Evolutionary conservation across 1,140 invertebrate genomes (phyloP).

Genomic region (Chironomus tepperi): DNA sequence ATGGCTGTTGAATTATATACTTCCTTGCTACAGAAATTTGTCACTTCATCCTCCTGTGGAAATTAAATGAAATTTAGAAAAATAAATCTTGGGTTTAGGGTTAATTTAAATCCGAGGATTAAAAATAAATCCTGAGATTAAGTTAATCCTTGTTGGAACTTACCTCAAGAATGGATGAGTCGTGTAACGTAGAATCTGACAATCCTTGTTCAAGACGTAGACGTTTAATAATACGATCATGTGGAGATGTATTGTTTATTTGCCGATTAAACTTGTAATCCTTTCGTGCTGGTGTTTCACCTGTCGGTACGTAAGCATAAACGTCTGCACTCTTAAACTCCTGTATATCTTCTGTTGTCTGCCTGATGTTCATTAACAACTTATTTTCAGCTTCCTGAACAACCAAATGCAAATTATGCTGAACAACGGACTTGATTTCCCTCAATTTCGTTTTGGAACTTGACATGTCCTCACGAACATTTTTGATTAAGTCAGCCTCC

Average conservation of each 20-base stretch:
- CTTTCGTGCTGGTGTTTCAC: constrained; percentile 51
- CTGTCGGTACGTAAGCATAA: constrained; percentile 34
- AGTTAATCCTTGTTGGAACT: not conserved
- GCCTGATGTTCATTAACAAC: not conserved
- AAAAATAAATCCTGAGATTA: too few species aligned
- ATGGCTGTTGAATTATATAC: too few species aligned
- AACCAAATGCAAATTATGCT: not conserved
- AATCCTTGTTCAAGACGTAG: constrained; percentile 41
- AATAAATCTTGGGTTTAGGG: too few species aligned
- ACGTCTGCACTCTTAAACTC: constrained; percentile 24
- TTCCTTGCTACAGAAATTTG: too few species aligned
- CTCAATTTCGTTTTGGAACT: constrained; percentile 27
- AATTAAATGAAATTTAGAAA: too few species aligned
- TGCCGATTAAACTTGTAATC: constrained; percentile 52
- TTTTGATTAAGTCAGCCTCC: not conserved
- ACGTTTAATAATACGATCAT: constrained; percentile 52
- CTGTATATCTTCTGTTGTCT: constrained; percentile 32
- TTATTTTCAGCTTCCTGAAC: not conserved
- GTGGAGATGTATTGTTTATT: constrained; percentile 55
- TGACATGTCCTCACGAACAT: not conserved
- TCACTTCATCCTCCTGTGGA: too few species aligned
- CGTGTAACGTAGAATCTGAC: not conserved
- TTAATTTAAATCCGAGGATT: too few species aligned
- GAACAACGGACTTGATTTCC: not conserved
- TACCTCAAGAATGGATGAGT: not conserved